Base-by-base conservation (phyloP, 2,888 invertebrate genomes). In the Zonitis immaculata region DNA sequence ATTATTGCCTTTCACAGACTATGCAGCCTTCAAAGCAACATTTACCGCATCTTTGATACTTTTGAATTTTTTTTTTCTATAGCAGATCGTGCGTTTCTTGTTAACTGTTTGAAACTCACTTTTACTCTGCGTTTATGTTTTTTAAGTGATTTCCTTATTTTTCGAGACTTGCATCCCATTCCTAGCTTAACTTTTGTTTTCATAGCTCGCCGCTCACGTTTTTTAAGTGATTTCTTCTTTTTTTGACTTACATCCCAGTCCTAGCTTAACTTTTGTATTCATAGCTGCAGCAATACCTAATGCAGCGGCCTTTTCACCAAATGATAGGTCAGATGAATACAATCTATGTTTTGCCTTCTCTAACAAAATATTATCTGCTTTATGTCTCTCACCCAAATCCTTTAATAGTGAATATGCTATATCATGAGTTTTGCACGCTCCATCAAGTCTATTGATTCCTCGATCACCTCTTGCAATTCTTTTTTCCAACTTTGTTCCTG, bases 331-430 rank as follows among this genome's bases (percentile, higher is more conserved):
- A 56, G 52, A 59, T 6, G 69, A 52, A 25, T 54, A 54, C 14
- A 67, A 60, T 26, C 67, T 57, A 42, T 67, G 27, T 65, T 57
- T 64, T 25, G 71, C 73, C 62, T 61, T 62, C 39, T 70, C 62
- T n/a, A 63, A 60, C 9, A 75, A 58, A 16, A 60, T 25, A 52
- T 63, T 57, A 63, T 77, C 74, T 2, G 74, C 75, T 47, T 59
- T 56, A 56, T 73, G 66, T 42, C 72, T 60, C 42, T 58, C 50
- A 12, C 46, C 20, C 48, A 65, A 48, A 54, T 59, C 54, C 22
- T 52, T 54, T 42, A 48, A 14, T 28, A 58, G 32, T 5, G 52
- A 56, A 53, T 73, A 72, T 3, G 66, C 65, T 39, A 71, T 71
- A 58, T 72, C 72, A 59, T 70, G 71, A 12, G 65, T 51, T 53